These are phyloP conservation scores for Drosophila kanapiae DNA, from an alignment of 1,140 invertebrate species.

Conservation along the genomic window DNA sequence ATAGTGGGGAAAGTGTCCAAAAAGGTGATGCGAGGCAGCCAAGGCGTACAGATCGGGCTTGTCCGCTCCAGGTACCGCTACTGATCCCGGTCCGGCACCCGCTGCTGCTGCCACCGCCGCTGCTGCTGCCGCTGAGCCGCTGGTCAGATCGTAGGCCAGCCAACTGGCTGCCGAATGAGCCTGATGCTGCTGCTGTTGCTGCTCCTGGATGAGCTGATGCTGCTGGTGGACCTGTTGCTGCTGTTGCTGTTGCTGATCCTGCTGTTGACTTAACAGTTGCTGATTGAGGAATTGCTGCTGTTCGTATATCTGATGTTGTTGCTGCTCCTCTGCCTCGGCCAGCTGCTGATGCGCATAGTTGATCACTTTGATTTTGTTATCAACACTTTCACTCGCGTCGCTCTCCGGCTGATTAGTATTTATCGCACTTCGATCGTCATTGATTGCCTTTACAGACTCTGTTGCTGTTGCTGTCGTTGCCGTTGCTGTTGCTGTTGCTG, in stretches of 20 bases:
- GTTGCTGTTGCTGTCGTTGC: constrained; percentile 25
- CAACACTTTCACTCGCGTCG: constrained; percentile 78
- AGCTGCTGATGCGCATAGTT: constrained; percentile 71
- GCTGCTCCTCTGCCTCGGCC: constrained; percentile 48
- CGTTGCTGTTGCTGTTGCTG: constrained; percentile 27
- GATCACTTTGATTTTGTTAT: constrained; percentile 77
- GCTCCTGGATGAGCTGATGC: constrained; percentile 31
- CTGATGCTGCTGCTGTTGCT: constrained; percentile 33
- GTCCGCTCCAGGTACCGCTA: constrained; percentile 30
- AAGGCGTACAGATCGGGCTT: constrained; percentile 58
- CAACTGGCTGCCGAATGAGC: constrained; percentile 24
- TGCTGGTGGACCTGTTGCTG: constrained; percentile 46
- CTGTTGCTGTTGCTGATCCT: constrained; percentile 34
- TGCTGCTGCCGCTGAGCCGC: constrained; percentile 50
- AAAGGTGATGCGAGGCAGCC: constrained; percentile 61
- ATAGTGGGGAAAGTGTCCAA: constrained; percentile 61
- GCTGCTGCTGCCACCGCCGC: constrained; percentile 42
- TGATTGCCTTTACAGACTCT: constrained; percentile 17
- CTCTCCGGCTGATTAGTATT: constrained; percentile 63
- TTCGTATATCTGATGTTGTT: constrained; percentile 53
- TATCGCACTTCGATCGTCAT: constrained; percentile 57
- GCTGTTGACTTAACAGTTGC: constrained; percentile 45
- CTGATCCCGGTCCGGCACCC: constrained; percentile 17
- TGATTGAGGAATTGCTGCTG: constrained; percentile 63
- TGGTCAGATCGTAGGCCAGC: constrained; percentile 65